Conservation (phyloP, 2,113 vertebrate species). For the Hyaena hyaena region DNA sequence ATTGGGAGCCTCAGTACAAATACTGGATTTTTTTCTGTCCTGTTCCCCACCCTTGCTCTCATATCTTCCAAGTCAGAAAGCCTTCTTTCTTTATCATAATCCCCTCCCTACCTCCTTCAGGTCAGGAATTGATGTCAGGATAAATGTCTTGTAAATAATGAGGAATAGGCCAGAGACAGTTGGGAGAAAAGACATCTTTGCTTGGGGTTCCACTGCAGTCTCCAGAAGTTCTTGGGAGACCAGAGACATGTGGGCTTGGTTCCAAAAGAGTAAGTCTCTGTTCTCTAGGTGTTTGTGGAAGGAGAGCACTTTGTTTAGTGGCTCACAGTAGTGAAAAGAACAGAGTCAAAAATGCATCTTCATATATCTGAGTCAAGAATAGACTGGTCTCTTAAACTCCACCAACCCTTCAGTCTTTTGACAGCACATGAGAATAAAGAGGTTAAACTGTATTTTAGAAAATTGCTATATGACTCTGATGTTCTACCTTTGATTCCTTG, state of each 20-base stretch:
- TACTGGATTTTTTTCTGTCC: background rate
- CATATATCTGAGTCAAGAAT: background rate
- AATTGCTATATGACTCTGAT: background rate
- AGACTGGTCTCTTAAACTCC: background rate
- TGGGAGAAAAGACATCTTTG: background rate
- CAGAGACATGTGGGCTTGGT: background rate
- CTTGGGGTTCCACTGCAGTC: background rate
- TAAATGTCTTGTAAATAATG: background rate
- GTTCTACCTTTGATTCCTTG: background rate
- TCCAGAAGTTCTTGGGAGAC: background rate
- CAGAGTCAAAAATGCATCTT: background rate
- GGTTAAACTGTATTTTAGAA: background rate
- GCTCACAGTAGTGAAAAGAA: background rate
- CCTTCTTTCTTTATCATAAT: background rate
- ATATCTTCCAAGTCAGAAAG: background rate
- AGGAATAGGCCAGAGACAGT: background rate
- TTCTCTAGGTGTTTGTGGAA: background rate
- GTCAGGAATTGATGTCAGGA: background rate
- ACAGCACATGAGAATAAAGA: background rate
- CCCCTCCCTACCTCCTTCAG: background rate
- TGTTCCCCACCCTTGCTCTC: no score
- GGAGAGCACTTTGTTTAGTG: background rate
- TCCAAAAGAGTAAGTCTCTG: background rate
- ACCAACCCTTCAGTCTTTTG: background rate
- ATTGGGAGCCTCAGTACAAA: background rate